Conservation (phyloP, 1,140 invertebrate species). For the Planococcus citri region DNA sequence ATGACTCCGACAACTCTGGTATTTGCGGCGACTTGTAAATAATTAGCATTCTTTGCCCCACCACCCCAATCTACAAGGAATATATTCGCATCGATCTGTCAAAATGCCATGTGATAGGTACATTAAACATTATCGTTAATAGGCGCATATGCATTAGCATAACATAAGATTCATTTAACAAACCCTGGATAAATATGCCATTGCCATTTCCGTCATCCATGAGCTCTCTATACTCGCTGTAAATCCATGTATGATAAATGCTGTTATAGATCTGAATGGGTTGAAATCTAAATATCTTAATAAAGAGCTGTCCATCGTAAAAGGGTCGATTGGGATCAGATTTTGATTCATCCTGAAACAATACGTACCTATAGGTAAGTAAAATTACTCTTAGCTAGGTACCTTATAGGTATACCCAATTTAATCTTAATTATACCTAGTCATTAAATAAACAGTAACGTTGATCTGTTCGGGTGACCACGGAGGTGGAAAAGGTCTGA, state of each 20-base stretch:
- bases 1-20: slow-evolving; percentile 33
- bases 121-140: background rate
- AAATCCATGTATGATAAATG: slow-evolving; percentile 6
- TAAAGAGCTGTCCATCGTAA: background rate
- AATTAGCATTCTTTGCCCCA: slow-evolving; percentile 30
- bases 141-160: background rate
- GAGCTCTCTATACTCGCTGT: background rate
- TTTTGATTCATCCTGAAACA: background rate
- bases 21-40: slow-evolving; percentile 34
- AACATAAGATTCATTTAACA: too few species aligned
- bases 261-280: background rate
- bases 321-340: background rate
- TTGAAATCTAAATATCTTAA: background rate
- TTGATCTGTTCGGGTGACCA: slow-evolving; percentile 26
- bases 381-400: too few species aligned
- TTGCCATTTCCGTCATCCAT: slow-evolving; percentile 1
- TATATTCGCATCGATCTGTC: slow-evolving; percentile 32
- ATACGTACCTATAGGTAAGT: too few species aligned
- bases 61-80: slow-evolving; percentile 33
- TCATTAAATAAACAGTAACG: slow-evolving; percentile 26
- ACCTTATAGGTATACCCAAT: too few species aligned
- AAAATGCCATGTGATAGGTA: slow-evolving; percentile 20
- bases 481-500: slow-evolving; percentile 29
- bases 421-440: too few species aligned
- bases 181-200: background rate